These are phyloP conservation scores for Neuroterus valhalla DNA, from an alignment of 1,140 invertebrate species.

Conservation along the genomic window DNA sequence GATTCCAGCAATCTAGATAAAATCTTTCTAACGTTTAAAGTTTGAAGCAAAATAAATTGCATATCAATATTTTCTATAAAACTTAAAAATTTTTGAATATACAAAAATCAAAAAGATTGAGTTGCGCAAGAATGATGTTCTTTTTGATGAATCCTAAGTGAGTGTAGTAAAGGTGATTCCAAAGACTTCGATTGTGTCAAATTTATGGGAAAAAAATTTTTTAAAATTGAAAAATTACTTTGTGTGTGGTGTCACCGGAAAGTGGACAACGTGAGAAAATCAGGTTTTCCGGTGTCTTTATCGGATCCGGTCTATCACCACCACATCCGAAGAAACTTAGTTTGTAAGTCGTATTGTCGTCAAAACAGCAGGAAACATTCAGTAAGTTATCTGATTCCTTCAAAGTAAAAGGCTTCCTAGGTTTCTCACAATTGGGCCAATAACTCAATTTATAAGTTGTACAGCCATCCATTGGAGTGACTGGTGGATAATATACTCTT, in stretches of 20 bases:
- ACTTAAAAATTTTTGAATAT: too few species aligned
- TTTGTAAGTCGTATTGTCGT: conserved; percentile 69
- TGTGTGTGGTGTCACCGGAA: conserved; percentile 64
- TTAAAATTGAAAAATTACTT: conserved; percentile 46
- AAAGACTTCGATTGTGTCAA: not conserved
- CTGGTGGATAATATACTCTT: conserved; percentile 63
- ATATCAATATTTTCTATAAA: too few species aligned
- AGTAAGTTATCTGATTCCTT: conserved; percentile 58
- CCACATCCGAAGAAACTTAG: conserved; percentile 67
- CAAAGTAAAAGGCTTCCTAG: conserved; percentile 44
- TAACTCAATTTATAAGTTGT: conserved; percentile 78
- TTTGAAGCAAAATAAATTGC: too few species aligned
- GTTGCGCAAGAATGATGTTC: too few species aligned
- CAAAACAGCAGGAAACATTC: conserved; percentile 59
- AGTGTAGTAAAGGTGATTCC: too few species aligned
- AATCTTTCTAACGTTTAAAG: too few species aligned
- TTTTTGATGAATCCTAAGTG: too few species aligned
- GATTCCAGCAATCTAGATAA: too few species aligned
- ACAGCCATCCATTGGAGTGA: conserved; percentile 69
- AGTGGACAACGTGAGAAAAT: conserved; percentile 59
- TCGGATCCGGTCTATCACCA: conserved; percentile 55
- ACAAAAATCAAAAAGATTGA: too few species aligned
- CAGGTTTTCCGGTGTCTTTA: conserved; percentile 54
- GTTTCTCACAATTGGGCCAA: conserved; percentile 64
- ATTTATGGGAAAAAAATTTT: not conserved